Evolutionary conservation across 2,888 invertebrate genomes (phyloP).

Genomic region (Geotrupes spiniger): DNA sequence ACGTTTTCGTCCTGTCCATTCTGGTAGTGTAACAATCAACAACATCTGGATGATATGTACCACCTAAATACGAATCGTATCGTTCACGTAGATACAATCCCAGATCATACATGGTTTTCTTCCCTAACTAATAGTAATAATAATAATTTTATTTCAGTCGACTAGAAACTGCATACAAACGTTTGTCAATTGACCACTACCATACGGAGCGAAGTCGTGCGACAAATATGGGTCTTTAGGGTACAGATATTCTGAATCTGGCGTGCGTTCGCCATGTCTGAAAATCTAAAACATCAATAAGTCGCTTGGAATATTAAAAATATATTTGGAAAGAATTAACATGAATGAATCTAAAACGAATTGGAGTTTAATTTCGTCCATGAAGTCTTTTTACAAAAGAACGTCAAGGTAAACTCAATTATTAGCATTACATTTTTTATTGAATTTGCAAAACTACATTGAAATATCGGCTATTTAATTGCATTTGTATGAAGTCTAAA

Average conservation of each 20-base stretch:
- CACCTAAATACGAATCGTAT: constrained; percentile 66
- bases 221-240: constrained; percentile 64
- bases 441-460: too few species aligned
- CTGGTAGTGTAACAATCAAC: constrained; percentile 43
- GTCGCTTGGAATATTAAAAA: too few species aligned
- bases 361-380: too few species aligned
- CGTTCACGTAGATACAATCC: constrained; percentile 69
- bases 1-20: constrained; percentile 13
- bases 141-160: neutral
- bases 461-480: too few species aligned
- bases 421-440: too few species aligned
- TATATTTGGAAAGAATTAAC: too few species aligned
- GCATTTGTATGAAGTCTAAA: too few species aligned
- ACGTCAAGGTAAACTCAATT: too few species aligned
- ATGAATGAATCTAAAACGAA: too few species aligned
- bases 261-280: constrained; percentile 73
- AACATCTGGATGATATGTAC: constrained; percentile 61
- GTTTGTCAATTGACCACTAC: constrained; percentile 71
- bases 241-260: constrained; percentile 58
- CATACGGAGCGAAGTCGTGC: constrained; percentile 63
- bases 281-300: constrained; percentile 61
- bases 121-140: constrained; percentile 63
- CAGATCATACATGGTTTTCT: constrained; percentile 68
- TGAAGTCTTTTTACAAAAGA: too few species aligned
- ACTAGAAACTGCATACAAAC: constrained; percentile 49